Evolutionary conservation across 2,113 vertebrate species (phyloP).

Genomic region (Glaucidium brasilianum): DNA sequence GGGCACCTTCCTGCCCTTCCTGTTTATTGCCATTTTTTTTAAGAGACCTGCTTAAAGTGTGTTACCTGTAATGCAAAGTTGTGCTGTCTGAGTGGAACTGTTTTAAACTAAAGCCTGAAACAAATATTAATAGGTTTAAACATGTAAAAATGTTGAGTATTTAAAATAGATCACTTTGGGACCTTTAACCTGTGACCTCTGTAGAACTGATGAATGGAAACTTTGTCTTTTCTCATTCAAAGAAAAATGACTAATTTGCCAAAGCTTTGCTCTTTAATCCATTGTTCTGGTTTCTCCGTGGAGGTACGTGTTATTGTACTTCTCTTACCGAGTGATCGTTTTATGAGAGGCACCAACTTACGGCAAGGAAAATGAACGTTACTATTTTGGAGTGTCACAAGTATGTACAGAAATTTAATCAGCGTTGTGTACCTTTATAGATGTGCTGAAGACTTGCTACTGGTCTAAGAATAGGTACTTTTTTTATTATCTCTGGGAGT

Average conservation of each 20-base stretch:
- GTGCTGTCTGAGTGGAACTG: neutral
- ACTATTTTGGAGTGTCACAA: neutral
- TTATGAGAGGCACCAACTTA: neutral
- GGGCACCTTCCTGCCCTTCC: neutral
- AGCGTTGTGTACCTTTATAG: neutral
- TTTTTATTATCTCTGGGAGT: neutral
- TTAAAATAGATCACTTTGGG: fast-evolving
- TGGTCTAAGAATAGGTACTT: neutral
- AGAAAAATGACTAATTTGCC: fast-evolving
- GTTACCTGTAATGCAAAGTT: neutral
- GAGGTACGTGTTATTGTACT: fast-evolving
- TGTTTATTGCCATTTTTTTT: fast-evolving
- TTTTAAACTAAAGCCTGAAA: neutral
- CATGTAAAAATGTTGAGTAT: neutral
- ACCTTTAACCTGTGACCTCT: neutral
- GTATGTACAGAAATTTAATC: neutral
- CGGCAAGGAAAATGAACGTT: neutral
- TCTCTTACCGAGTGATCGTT: neutral
- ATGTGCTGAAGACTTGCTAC: neutral
- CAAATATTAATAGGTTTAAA: neutral
- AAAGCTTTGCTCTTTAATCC: neutral
- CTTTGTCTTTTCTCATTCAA: neutral
- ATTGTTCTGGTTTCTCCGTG: neutral
- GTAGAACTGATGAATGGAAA: neutral
- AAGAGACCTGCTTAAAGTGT: fast-evolving